Percentiles rank a stretch among this genome's conserved stretches.
These are phyloP conservation scores for Phyllostomus discolor DNA, from an alignment of 2,113 vertebrate species.

Conservation along the genomic window DNA sequence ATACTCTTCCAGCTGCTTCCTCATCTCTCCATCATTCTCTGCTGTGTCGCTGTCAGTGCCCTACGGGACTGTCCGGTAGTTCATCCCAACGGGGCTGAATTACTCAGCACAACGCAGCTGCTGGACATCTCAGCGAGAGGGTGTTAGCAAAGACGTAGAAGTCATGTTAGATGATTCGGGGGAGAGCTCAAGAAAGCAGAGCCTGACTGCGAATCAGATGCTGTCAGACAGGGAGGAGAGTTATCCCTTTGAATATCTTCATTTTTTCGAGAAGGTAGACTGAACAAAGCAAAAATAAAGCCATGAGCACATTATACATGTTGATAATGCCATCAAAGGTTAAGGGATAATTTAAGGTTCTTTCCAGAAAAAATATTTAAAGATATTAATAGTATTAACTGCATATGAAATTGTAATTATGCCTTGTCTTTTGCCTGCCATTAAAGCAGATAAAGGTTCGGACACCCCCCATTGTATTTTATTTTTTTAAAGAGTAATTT, in stretches of 20 bases:
- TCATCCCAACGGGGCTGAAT: background rate
- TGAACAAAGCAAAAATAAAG: background rate
- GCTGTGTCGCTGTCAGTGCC: background rate
- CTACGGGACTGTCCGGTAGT: fast-evolving
- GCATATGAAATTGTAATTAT: background rate
- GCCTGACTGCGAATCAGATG: background rate
- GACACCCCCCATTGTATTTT: background rate
- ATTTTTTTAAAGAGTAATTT: background rate
- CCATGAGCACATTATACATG: background rate
- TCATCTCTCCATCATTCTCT: background rate
- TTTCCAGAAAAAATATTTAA: background rate
- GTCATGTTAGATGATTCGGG: background rate
- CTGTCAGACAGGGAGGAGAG: background rate
- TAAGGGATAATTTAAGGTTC: background rate
- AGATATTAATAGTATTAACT: background rate
- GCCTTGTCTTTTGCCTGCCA: background rate
- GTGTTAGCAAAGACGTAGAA: background rate
- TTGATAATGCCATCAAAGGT: background rate
- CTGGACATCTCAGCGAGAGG: background rate
- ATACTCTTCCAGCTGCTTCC: background rate
- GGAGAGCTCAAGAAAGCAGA: background rate
- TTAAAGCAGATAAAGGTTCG: background rate
- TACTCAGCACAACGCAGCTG: background rate
- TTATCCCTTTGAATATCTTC: background rate
- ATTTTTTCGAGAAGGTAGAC: background rate